Base-by-base conservation (phyloP, 2,888 invertebrate species). In the Nowickia ferox region DNA sequence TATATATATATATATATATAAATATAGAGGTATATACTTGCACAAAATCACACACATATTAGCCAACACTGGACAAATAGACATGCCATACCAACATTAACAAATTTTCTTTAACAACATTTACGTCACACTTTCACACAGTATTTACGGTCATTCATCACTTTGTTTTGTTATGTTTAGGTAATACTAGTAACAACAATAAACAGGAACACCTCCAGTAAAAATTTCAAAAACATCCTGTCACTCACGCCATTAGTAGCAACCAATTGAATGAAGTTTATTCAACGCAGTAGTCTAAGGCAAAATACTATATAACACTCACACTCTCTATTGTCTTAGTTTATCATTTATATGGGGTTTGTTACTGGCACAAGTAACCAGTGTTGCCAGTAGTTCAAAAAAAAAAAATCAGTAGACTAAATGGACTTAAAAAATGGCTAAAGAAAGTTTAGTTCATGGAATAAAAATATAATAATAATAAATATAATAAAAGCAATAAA, bases 21-120 rank as follows among this genome's bases (percentile, higher is more conserved):
- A n/a, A n/a, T n/a, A n/a, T n/a, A n/a, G n/a, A n/a, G n/a, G n/a
- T n/a, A n/a, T n/a, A n/a, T n/a, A n/a, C n/a, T n/a, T n/a, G n/a
- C n/a, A n/a, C n/a, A n/a, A n/a, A n/a, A n/a, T n/a, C n/a, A 15
- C 10, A 63, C 15, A 11, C 9, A 30, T n/a, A 53, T 22, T 42
- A 19, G 5, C 51, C 15, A 19, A 10, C 22, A 53, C n/a, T 63
- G n/a, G n/a, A 40, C 63, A 42, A 22, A 19, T 46, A 9, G 69
- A 80, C 76, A 76, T 79, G 65, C 69, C 19, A 84, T 57, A 65
- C 69, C n/a, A 65, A 80, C 57, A 75, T 71, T 80, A 84, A 66
- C 69, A 38, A 76, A 66, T 71, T 59, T 84, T 42, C 65, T 59
- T 46, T 11, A 69, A 71, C 59, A 59, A 75, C 65, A 59, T 69